phyloP scores from a whole-genome alignment of 2,797 vertebrate species.

The Phoeniculus purpureus region DNA sequence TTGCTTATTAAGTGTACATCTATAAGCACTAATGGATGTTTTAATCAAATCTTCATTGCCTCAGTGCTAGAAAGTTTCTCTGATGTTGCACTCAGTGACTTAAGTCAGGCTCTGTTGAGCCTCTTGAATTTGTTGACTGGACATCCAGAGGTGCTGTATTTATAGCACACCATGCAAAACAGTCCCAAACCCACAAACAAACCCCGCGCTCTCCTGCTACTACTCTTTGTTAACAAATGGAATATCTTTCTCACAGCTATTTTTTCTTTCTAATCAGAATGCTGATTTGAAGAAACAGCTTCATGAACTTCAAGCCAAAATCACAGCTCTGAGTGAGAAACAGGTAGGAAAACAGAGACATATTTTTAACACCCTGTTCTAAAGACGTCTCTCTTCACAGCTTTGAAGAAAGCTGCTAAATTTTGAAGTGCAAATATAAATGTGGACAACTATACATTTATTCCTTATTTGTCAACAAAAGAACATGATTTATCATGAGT shows the following conservation, averaged over 20 bases:
- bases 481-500: neutral
- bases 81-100: neutral
- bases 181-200: neutral
- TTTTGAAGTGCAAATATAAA: conserved; percentile 73
- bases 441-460: conserved; percentile 60
- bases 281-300: conserved; percentile 99
- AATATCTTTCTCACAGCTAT: conserved; percentile 82
- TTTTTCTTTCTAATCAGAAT: conserved; percentile 88
- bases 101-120: conserved; percentile 49
- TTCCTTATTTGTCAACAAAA: conserved; percentile 59
- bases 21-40: conserved; percentile 46
- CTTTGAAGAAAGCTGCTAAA: conserved; percentile 70
- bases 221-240: conserved; percentile 77
- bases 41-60: conserved; percentile 22
- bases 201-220: conserved; percentile 54
- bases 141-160: conserved; percentile 65
- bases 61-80: conserved; percentile 19
- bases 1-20: neutral
- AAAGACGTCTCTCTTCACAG: conserved; percentile 69
- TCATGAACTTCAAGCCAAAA: conserved; percentile 99
- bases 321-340: conserved; percentile 97
- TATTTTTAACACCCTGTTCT: conserved; percentile 76
- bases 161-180: conserved; percentile 48
- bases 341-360: conserved; percentile 84
- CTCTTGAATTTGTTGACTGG: conserved; percentile 54